Evolutionary conservation across 2,888 invertebrate species (phyloP).

Genomic region (Spialia ferax): DNA sequence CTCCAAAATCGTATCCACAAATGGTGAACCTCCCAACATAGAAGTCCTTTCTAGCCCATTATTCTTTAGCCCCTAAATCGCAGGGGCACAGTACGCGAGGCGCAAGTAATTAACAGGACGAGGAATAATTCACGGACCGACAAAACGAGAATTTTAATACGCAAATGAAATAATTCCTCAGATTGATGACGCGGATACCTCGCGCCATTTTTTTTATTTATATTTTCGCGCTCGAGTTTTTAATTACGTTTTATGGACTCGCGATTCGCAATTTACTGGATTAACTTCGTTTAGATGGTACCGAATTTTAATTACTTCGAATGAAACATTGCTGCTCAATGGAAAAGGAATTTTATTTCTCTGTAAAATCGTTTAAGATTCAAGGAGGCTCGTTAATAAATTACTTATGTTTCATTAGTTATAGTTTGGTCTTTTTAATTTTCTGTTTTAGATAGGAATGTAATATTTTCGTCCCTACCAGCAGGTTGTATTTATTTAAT

Average conservation of each 20-base stretch:
- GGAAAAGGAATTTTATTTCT: conserved; percentile 26
- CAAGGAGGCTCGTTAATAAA: too few relatives aligned
- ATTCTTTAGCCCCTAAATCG: conserved; percentile 58
- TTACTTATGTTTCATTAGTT: too few relatives aligned
- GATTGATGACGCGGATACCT: conserved; percentile 82
- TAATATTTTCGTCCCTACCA: too few relatives aligned
- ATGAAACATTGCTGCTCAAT: conserved; percentile 31
- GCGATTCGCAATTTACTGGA: conserved; percentile 80
- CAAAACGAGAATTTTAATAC: conserved; percentile 85
- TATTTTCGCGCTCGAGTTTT: conserved; percentile 74
- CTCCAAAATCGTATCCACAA: background rate
- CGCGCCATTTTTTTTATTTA: conserved; percentile 62
- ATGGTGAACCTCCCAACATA: background rate
- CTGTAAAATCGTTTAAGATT: too few relatives aligned
- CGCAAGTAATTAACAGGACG: conserved; percentile 78
- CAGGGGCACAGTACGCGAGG: conserved; percentile 69
- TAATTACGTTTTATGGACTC: conserved; percentile 84
- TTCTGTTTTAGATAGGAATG: too few relatives aligned
- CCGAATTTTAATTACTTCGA: conserved; percentile 55
- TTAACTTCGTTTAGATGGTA: conserved; percentile 67
- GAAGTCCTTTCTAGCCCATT: conserved; percentile 35
- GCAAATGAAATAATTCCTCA: conserved; percentile 85
- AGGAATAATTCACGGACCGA: conserved; percentile 81
- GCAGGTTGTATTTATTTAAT: too few relatives aligned
- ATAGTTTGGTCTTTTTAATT: too few relatives aligned